Evolutionary conservation across 2,113 vertebrate genomes (phyloP).

Genomic region (Anoura caudifer): DNA sequence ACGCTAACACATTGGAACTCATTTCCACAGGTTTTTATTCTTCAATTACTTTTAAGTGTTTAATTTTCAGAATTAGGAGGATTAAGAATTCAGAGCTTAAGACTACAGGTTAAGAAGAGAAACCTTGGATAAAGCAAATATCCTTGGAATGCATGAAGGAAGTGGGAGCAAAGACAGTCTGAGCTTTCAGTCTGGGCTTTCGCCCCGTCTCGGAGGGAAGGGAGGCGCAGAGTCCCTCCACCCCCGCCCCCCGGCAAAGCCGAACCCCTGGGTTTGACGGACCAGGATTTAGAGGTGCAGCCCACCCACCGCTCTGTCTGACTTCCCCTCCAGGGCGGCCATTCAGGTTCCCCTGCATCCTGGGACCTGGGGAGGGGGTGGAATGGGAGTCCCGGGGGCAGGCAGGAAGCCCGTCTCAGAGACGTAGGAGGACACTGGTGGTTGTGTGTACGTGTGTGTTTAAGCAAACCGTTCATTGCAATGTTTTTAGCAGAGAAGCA

Average conservation of each 20-base stretch:
- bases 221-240: background rate
- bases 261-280: background rate
- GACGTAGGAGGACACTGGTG: no score
- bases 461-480: no score
- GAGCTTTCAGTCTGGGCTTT: background rate
- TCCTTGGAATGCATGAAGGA: background rate
- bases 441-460: no score
- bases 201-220: background rate
- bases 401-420: no score
- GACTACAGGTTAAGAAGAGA: background rate
- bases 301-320: no score
- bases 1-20: background rate
- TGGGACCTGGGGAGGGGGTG: no score
- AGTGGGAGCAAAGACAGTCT: background rate
- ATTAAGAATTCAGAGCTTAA: background rate
- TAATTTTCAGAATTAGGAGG: background rate
- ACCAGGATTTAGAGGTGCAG: background rate
- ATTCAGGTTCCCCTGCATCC: no score
- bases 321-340: no score
- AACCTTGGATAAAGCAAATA: background rate
- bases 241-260: background rate
- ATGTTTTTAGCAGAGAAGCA: no score
- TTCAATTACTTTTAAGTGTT: background rate
- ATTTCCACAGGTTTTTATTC: background rate
- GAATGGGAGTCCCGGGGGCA: no score